phyloP scores from a whole-genome alignment of 2,888 invertebrate genomes.

The Choreutis nemorana region DNA sequence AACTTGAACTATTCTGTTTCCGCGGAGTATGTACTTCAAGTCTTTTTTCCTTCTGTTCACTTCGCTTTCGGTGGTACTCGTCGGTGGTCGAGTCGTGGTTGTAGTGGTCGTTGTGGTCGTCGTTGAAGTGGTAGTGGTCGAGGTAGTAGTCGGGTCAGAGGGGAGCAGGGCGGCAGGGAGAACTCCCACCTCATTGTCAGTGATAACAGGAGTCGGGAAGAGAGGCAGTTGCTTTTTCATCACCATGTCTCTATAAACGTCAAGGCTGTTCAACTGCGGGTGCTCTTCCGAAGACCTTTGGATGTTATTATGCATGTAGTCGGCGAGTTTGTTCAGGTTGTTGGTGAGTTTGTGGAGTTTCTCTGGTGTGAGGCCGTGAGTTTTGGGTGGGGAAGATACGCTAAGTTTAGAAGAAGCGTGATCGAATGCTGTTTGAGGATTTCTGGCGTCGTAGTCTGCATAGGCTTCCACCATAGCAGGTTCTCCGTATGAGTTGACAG shows the following conservation, averaged over 20 bases:
- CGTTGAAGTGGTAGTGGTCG: slow-evolving; percentile 9
- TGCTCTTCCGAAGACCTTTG: slow-evolving; percentile 44
- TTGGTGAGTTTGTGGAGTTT: slow-evolving; percentile 50
- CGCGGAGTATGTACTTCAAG: slow-evolving; percentile 50
- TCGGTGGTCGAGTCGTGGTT: slow-evolving; percentile 24
- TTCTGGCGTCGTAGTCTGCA: slow-evolving; percentile 34
- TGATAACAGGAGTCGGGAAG: slow-evolving; percentile 42
- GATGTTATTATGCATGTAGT: slow-evolving; percentile 28
- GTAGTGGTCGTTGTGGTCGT: slow-evolving; percentile 6
- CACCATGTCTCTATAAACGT: slow-evolving; percentile 31
- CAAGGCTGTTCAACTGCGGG: slow-evolving; percentile 30
- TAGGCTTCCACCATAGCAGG: slow-evolving; percentile 42
- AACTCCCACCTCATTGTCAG: slow-evolving; percentile 51
- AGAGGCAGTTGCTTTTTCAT: slow-evolving; percentile 31
- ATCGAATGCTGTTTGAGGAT: slow-evolving; percentile 30
- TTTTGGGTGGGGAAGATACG: slow-evolving; percentile 15
- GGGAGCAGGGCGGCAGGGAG: slow-evolving; percentile 46
- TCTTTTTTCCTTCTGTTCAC: slow-evolving; percentile 43
- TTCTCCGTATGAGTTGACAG: slow-evolving; percentile 52
- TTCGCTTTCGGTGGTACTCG: slow-evolving; percentile 25
- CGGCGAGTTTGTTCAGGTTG: slow-evolving; percentile 41
- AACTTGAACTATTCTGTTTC: slow-evolving; percentile 58
- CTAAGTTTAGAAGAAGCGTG: slow-evolving; percentile 37
- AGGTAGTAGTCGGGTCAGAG: slow-evolving; percentile 15
- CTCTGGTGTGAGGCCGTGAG: slow-evolving; percentile 34